These are phyloP conservation scores for Thecophora atra DNA, from an alignment of 2,888 invertebrate species.

Conservation along the genomic window DNA sequence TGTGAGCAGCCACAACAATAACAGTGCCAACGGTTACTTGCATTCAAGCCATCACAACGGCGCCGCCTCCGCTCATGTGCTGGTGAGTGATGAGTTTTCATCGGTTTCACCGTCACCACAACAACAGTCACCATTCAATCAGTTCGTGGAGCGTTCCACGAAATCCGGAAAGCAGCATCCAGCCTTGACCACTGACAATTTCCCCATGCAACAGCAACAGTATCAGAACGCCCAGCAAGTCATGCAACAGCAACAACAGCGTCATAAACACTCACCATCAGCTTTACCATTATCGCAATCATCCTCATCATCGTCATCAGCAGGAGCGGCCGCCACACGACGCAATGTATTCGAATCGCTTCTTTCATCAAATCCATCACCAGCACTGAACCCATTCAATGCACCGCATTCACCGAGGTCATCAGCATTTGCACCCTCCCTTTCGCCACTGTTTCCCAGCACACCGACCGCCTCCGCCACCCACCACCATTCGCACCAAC, in stretches of 20 bases:
- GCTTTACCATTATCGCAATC: conserved; percentile 39
- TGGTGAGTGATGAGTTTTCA: conserved; percentile 56
- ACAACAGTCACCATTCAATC: conserved; percentile 40
- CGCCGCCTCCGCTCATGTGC: conserved; percentile 45
- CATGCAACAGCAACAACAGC: conserved; percentile 45
- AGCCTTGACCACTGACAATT: conserved; percentile 38
- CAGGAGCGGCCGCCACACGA: conserved; percentile 43
- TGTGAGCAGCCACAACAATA: conserved; percentile 46
- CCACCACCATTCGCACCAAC: conserved; percentile 37
- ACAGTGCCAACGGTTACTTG: conserved; percentile 8
- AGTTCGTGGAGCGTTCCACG: conserved; percentile 38
- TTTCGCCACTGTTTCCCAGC: conserved; percentile 27
- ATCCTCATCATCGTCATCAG: conserved; percentile 41
- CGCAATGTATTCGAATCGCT: conserved; percentile 50
- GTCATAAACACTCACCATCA: conserved; percentile 41
- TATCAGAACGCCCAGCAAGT: conserved; percentile 33
- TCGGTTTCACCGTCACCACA: conserved; percentile 38
- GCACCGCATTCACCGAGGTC: conserved; percentile 31
- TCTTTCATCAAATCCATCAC: conserved; percentile 43
- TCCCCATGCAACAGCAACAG: conserved; percentile 43
- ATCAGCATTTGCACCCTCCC: conserved; percentile 38
- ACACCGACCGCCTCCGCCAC: conserved; percentile 42
- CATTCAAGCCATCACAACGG: background rate
- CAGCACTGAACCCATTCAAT: conserved; percentile 40
- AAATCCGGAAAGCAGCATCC: conserved; percentile 32